Conservation (phyloP, 2,888 invertebrate species). For the Volucella inanis region DNA sequence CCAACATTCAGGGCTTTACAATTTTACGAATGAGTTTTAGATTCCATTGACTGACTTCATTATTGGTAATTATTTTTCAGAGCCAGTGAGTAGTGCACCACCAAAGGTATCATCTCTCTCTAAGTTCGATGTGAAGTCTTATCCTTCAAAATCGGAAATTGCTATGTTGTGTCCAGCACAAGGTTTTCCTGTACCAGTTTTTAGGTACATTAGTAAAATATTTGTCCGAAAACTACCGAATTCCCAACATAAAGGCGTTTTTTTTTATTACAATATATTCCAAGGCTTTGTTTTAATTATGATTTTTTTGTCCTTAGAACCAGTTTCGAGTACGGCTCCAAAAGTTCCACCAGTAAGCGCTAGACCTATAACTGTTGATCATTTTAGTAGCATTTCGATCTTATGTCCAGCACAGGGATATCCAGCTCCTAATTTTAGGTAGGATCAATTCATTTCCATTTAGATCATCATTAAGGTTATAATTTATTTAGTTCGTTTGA, state of each 20-base stretch:
- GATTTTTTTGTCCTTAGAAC: slow-evolving; percentile 82
- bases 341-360: slow-evolving; percentile 84
- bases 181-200: slow-evolving; percentile 84
- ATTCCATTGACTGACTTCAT: no score
- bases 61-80: slow-evolving; percentile 81
- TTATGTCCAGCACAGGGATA: slow-evolving; percentile 90
- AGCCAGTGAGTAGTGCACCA: slow-evolving; percentile 88
- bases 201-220: slow-evolving; percentile 83
- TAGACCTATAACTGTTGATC: slow-evolving; percentile 80
- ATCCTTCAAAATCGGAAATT: slow-evolving; percentile 76
- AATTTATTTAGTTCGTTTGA: no score
- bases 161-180: slow-evolving; percentile 84
- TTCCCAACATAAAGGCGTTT: slow-evolving; percentile 39
- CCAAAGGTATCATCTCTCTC: slow-evolving; percentile 86
- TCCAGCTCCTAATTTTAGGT: slow-evolving; percentile 90
- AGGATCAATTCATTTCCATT: slow-evolving; percentile 52
- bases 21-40: background rate
- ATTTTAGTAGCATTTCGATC: slow-evolving; percentile 85
- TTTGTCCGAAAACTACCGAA: background rate
- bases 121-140: slow-evolving; percentile 81
- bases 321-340: slow-evolving; percentile 85
- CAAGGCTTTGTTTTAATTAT: background rate
- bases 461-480: background rate
- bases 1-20: slow-evolving; percentile 31
- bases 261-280: background rate